Conservation (phyloP, 1,140 invertebrate genomes). For the Macrobrachium nipponense region DNA sequence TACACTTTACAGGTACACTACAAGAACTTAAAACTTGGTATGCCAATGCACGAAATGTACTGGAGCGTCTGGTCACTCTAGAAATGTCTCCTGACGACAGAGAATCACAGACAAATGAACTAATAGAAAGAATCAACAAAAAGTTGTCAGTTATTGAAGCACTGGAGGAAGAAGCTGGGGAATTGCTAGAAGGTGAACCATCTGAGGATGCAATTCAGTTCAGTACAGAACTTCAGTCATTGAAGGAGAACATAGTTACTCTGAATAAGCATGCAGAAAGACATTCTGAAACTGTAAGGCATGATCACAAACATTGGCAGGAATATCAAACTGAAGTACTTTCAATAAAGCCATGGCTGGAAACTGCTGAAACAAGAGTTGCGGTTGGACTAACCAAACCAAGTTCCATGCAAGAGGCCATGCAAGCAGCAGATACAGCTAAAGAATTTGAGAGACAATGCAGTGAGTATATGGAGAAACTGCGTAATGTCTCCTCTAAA, state of each 20-base stretch:
- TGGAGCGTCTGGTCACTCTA: conserved; percentile 79
- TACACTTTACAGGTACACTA: conserved; percentile 75
- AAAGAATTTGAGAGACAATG: conserved; percentile 79
- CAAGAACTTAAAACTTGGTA: conserved; percentile 72
- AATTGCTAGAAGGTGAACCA: conserved; percentile 73
- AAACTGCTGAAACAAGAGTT: conserved; percentile 84
- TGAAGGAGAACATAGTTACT: conserved; percentile 75
- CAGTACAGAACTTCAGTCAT: conserved; percentile 76
- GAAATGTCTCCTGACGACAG: conserved; percentile 82
- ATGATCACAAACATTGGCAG: conserved; percentile 86
- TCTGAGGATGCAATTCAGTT: conserved; percentile 76
- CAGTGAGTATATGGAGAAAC: conserved; percentile 73
- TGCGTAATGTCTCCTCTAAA: conserved; percentile 67
- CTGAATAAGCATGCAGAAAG: conserved; percentile 79
- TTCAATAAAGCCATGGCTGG: conserved; percentile 88
- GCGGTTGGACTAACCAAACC: conserved; percentile 76
- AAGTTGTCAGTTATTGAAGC: conserved; percentile 80
- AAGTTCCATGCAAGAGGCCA: conserved; percentile 80
- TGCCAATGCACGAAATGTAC: conserved; percentile 77
- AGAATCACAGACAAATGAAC: conserved; percentile 58
- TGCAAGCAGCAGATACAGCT: conserved; percentile 78
- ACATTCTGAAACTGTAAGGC: conserved; percentile 78
- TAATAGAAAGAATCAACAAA: conserved; percentile 69
- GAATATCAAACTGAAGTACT: conserved; percentile 80
- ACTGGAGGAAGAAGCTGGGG: conserved; percentile 81